These are phyloP conservation scores for Sapajus apella DNA, from an alignment of 2,113 vertebrate genomes.

Conservation along the genomic window DNA sequence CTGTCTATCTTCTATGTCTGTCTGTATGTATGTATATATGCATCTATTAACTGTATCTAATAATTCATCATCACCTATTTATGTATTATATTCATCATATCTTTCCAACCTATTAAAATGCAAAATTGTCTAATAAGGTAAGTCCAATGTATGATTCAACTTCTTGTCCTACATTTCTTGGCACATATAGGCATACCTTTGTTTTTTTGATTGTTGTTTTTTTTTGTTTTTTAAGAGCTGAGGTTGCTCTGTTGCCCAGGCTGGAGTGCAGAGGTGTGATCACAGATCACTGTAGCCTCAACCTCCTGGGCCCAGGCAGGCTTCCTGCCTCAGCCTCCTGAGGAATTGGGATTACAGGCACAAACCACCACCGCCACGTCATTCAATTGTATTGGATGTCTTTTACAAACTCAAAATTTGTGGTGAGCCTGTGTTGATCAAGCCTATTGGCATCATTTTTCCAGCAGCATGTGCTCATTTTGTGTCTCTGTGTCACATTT, in stretches of 20 bases:
- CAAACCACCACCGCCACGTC: neutral
- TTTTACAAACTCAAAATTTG: no score
- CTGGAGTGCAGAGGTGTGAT: neutral
- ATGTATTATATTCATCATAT: neutral
- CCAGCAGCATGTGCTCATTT: no score
- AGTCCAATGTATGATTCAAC: neutral
- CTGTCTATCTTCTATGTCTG: neutral
- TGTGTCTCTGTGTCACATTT: no score
- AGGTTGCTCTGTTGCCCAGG: neutral
- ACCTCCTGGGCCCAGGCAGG: neutral
- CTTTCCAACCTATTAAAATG: neutral
- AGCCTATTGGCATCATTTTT: no score
- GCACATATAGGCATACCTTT: neutral
- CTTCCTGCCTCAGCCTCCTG: neutral
- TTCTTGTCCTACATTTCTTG: neutral
- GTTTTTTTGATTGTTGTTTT: neutral
- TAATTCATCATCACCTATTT: neutral
- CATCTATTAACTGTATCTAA: no score
- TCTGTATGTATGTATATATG: no score
- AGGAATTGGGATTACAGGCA: neutral
- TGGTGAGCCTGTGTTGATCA: no score
- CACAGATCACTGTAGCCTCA: neutral
- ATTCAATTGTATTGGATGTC: no score
- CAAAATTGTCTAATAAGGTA: neutral
- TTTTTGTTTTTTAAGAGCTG: neutral